Conservation (phyloP, 92 coral and sea anemone species). For the Heliopora coerulea region DNA sequence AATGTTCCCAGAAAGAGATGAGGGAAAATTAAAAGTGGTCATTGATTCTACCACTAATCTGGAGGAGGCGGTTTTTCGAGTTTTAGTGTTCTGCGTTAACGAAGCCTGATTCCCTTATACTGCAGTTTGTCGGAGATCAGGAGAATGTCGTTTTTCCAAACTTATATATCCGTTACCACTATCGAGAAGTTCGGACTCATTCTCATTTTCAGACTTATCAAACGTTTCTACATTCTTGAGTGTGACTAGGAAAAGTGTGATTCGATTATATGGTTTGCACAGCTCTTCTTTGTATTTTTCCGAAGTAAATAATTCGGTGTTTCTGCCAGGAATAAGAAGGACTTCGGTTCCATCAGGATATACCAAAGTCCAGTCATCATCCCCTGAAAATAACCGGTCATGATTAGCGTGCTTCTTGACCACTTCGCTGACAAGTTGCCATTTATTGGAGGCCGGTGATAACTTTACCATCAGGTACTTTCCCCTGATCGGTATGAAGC, state of each 20-base stretch:
- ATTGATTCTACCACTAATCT: constrained; percentile 30
- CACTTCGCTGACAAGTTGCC: constrained; percentile 19
- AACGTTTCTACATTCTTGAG: background rate
- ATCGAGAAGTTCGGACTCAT: too few species aligned
- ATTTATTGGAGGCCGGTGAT: constrained; percentile 6
- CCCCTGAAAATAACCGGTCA: background rate
- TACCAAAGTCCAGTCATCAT: constrained; percentile 1
- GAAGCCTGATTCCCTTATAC: too few species aligned
- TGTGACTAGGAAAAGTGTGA: background rate
- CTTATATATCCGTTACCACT: too few species aligned
- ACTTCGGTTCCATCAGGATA: background rate
- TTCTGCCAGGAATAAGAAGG: background rate
- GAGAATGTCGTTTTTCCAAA: too few species aligned
- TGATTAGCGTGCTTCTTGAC: constrained; percentile 21
- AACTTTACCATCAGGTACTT: constrained; percentile 14
- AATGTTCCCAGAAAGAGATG: constrained; percentile 9
- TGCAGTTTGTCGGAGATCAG: too few species aligned
- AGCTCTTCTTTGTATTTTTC: background rate
- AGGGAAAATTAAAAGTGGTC: constrained; percentile 36
- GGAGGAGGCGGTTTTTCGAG: constrained; percentile 39
- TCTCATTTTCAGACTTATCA: background rate
- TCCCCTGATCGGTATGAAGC: too few species aligned
- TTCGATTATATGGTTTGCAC: constrained; percentile 10
- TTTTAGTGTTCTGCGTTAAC: too few species aligned
- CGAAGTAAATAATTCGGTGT: background rate